phyloP scores from a whole-genome alignment of 2,888 invertebrate species.

The Miltochrista miniata region DNA sequence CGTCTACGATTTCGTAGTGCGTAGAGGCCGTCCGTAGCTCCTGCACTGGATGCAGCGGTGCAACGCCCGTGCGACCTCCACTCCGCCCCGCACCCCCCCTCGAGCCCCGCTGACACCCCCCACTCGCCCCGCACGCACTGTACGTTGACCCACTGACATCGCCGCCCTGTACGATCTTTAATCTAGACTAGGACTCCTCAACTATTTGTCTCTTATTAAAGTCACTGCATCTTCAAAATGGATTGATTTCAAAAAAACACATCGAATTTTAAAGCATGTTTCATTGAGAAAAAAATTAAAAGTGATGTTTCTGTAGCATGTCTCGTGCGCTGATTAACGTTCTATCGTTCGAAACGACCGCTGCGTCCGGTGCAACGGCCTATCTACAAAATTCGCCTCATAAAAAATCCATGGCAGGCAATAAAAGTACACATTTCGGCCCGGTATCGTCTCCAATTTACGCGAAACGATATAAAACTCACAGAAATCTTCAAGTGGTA shows the following conservation, averaged over 20 bases:
- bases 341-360: conserved; percentile 16
- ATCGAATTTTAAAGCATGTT: too few relatives aligned
- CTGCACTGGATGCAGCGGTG: conserved; percentile 76
- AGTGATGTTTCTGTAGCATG: conserved; percentile 9
- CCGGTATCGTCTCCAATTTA: conserved; percentile 28
- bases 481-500: conserved; percentile 28
- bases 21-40: conserved; percentile 61
- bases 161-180: conserved; percentile 79
- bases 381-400: conserved; percentile 33
- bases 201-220: conserved; percentile 21
- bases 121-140: conserved; percentile 67
- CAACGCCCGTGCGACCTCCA: conserved; percentile 65
- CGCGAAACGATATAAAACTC: conserved; percentile 26
- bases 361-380: conserved; percentile 42
- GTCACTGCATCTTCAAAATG: too few relatives aligned
- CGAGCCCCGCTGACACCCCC: conserved; percentile 34
- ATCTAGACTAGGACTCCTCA: conserved; percentile 64
- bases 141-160: conserved; percentile 82
- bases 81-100: conserved; percentile 17
- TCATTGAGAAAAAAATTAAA: neutral
- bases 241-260: neutral
- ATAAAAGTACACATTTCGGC: conserved; percentile 11
- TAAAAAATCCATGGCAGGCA: conserved; percentile 47
- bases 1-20: conserved; percentile 52
- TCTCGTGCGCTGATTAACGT: conserved; percentile 13